A percentile compares a stretch with the other conserved stretches of the same genome.
Conservation (phyloP, 2,797 vertebrate species). For the Centropyge bicolor region DNA sequence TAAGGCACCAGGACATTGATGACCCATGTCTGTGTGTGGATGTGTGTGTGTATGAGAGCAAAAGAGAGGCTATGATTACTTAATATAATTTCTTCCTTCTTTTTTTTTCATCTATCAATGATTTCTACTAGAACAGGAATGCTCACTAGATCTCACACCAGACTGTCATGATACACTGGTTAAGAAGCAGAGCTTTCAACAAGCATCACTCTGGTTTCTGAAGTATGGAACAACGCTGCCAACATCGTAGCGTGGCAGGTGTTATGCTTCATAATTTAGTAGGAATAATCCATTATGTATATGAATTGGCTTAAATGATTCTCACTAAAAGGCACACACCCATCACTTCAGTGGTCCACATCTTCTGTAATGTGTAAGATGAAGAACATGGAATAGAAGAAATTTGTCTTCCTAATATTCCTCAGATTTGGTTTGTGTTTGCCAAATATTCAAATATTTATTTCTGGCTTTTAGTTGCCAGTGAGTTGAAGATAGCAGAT, state of each 20-base stretch:
- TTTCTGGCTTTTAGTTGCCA: background rate
- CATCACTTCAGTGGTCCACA: conserved; percentile 47
- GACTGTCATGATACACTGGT: conserved; percentile 22
- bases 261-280: conserved; percentile 75
- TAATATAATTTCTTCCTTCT: background rate
- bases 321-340: conserved; percentile 61
- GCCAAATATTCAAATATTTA: background rate
- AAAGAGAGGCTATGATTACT: background rate
- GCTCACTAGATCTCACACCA: conserved; percentile 5
- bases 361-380: conserved; percentile 18
- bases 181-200: conserved; percentile 30
- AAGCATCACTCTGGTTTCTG: conserved; percentile 44
- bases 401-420: background rate
- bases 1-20: conserved; percentile 70
- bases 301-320: conserved; percentile 67
- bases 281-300: conserved; percentile 76
- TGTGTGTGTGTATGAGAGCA: conserved; percentile 11
- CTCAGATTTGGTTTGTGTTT: conserved; percentile 1
- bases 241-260: conserved; percentile 66
- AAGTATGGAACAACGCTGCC: conserved; percentile 50
- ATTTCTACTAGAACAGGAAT: background rate
- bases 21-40: conserved; percentile 43
- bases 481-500: background rate
- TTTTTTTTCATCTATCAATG: background rate
- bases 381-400: conserved; percentile 12